Conservation (phyloP, 2,797 vertebrate species). For the Uromys caudimaculatus region DNA sequence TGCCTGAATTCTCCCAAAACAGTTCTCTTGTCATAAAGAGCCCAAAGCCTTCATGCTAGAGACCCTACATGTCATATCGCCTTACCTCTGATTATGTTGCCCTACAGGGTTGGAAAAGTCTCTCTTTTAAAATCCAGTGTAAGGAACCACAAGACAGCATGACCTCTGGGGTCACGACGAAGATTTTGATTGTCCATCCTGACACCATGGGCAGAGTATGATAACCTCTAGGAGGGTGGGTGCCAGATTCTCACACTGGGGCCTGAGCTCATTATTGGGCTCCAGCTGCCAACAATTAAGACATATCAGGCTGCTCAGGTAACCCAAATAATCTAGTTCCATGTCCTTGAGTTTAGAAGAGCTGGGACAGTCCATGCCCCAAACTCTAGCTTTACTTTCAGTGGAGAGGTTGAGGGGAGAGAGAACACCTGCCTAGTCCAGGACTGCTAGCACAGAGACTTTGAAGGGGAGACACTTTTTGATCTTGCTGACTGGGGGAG, state of each 20-base stretch:
- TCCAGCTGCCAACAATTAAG: background rate
- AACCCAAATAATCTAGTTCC: background rate
- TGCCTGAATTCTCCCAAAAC: background rate
- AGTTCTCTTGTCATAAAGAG: background rate
- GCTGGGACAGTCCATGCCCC: background rate
- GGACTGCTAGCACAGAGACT: background rate
- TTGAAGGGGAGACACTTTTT: background rate
- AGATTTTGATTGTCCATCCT: background rate
- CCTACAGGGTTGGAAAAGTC: background rate
- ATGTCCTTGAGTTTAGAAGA: background rate
- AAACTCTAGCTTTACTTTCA: background rate
- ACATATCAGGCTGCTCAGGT: background rate
- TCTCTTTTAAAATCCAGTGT: background rate
- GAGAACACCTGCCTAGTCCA: background rate
- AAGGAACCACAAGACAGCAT: background rate
- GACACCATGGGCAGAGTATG: background rate
- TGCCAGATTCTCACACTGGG: background rate
- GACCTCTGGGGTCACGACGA: background rate
- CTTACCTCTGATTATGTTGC: background rate
- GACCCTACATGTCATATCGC: background rate
- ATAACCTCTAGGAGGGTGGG: background rate
- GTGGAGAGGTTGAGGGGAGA: background rate
- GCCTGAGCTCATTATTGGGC: background rate
- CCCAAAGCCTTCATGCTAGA: background rate
- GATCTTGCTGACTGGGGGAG: background rate